Conservation (phyloP, 2,888 invertebrate genomes). For the Axea sp. region DNA sequence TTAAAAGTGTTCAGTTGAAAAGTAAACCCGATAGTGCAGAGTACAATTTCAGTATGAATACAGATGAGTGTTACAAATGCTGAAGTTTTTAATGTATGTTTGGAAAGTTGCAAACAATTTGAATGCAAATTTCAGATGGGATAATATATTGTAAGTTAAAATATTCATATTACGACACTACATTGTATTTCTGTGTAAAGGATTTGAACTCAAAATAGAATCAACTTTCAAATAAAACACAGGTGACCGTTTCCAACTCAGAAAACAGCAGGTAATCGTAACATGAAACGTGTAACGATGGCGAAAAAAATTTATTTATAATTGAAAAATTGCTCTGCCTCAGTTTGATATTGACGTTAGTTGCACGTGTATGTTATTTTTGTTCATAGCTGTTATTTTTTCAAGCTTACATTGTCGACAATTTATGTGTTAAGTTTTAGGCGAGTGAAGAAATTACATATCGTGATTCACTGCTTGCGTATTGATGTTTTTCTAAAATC, state of each 20-base stretch:
- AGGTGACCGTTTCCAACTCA: neutral
- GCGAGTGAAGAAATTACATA: too few relatives aligned
- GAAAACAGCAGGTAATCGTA: too few relatives aligned
- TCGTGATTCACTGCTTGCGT: too few relatives aligned
- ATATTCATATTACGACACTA: slow-evolving; percentile 17
- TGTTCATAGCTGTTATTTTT: too few relatives aligned
- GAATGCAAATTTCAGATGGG: slow-evolving; percentile 12
- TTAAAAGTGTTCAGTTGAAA: slow-evolving; percentile 7
- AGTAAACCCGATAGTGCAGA: slow-evolving; percentile 2
- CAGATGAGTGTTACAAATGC: slow-evolving; percentile 18
- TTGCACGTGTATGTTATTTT: too few relatives aligned
- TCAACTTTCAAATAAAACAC: slow-evolving; percentile 26
- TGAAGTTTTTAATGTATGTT: slow-evolving; percentile 36
- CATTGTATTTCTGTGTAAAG: slow-evolving; percentile 10
- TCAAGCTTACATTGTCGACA: too few relatives aligned
- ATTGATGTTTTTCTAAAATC: too few relatives aligned
- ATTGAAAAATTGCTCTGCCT: too few relatives aligned
- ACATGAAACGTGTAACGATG: too few relatives aligned
- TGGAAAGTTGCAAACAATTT: slow-evolving; percentile 35
- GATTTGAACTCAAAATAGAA: slow-evolving; percentile 26
- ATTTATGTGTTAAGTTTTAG: too few relatives aligned
- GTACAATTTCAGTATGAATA: slow-evolving; percentile 12
- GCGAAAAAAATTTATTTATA: too few relatives aligned
- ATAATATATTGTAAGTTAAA: slow-evolving; percentile 33
- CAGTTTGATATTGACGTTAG: too few relatives aligned